phyloP scores from a whole-genome alignment of 2,113 vertebrate species.

The Brienomyrus brachyistius region DNA sequence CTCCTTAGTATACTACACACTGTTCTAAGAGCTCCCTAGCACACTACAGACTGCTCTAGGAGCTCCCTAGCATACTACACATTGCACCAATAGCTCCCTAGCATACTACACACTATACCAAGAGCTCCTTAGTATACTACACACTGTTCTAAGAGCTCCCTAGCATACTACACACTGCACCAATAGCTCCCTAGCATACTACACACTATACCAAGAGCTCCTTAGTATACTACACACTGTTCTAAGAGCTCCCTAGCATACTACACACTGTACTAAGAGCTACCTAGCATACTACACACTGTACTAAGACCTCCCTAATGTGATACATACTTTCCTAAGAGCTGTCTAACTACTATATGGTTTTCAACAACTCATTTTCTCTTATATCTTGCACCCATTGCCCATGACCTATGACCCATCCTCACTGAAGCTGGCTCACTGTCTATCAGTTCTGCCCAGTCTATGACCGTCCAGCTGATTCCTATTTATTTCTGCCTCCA shows the following conservation, averaged over 20 bases:
- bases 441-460: conserved; percentile 75
- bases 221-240: too few relatives aligned
- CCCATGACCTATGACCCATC: conserved; percentile 29
- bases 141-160: background rate
- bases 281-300: too few relatives aligned
- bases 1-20: background rate
- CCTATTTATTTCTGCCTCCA: conserved; percentile 94
- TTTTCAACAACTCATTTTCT: conserved; percentile 22
- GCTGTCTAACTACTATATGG: background rate
- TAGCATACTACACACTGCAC: too few relatives aligned
- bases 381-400: conserved; percentile 72
- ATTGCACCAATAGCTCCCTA: background rate
- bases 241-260: too few relatives aligned
- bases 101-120: background rate
- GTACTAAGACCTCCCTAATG: background rate
- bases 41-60: too few relatives aligned
- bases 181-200: too few relatives aligned
- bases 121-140: background rate
- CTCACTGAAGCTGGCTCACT: conserved; percentile 67
- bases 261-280: too few relatives aligned
- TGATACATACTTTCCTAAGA: background rate
- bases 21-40: background rate
- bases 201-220: too few relatives aligned
- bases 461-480: conserved; percentile 95
- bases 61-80: background rate